Conservation (phyloP, 2,888 invertebrate species). For the Neocrepidodera transversa region DNA sequence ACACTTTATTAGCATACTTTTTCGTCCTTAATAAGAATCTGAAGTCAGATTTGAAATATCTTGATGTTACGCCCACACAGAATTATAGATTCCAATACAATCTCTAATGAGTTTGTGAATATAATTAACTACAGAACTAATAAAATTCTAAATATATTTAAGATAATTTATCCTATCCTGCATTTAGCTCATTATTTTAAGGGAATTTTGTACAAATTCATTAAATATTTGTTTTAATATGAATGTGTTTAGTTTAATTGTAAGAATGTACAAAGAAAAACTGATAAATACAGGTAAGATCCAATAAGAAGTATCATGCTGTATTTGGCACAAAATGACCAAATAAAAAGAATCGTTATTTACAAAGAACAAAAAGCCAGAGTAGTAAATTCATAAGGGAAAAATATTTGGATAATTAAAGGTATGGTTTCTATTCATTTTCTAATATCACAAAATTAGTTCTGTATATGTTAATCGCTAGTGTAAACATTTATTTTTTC, state of each 20-base stretch:
- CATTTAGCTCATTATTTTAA: constrained; percentile 26
- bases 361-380: too few relatives aligned
- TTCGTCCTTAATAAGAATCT: too few relatives aligned
- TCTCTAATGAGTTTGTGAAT: too few relatives aligned
- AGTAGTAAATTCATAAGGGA: too few relatives aligned
- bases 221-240: constrained; percentile 16
- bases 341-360: too few relatives aligned
- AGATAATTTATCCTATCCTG: constrained; percentile 18
- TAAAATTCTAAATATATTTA: constrained; percentile 25
- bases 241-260: constrained; percentile 6
- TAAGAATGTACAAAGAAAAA: background rate
- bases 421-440: too few relatives aligned
- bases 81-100: too few relatives aligned
- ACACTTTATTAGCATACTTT: too few relatives aligned
- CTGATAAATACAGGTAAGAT: background rate
- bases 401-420: too few relatives aligned
- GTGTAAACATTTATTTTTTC: background rate
- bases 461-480: background rate
- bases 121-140: constrained; percentile 15
- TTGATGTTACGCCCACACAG: too few relatives aligned
- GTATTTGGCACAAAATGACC: background rate
- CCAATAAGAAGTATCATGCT: background rate
- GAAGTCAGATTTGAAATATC: too few relatives aligned
- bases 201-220: constrained; percentile 24
- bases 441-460: constrained; percentile 6